These are phyloP conservation scores for Spilosoma lubricipeda DNA, from an alignment of 2,888 invertebrate genomes.

Conservation along the genomic window DNA sequence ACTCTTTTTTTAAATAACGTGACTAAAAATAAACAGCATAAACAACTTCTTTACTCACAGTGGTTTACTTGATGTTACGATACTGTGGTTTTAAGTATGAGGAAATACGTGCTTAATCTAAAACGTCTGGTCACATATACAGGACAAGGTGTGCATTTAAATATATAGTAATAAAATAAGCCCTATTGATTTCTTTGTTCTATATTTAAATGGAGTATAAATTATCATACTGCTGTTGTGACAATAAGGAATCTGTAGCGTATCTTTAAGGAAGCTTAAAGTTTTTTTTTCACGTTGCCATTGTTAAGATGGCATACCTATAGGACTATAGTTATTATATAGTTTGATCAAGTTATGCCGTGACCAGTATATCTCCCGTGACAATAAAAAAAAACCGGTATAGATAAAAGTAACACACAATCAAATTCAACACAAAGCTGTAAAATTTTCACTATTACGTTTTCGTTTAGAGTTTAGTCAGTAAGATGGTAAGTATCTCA, in stretches of 20 bases:
- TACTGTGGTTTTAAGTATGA: conserved; percentile 1
- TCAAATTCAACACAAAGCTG: too few relatives aligned
- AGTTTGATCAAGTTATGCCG: too few relatives aligned
- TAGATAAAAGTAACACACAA: too few relatives aligned
- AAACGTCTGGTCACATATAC: conserved; percentile 30
- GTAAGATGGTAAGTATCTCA: too few relatives aligned
- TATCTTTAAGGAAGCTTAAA: conserved; percentile 2
- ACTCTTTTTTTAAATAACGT: background rate
- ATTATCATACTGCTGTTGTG: background rate
- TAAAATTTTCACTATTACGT: too few relatives aligned
- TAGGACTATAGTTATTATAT: background rate
- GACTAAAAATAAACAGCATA: background rate
- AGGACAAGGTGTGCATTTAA: conserved; percentile 37
- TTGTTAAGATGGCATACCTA: too few relatives aligned
- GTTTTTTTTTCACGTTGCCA: background rate
- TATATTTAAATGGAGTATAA: background rate
- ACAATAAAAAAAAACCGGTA: too few relatives aligned
- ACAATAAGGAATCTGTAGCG: background rate
- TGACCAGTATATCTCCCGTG: too few relatives aligned
- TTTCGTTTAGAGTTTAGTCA: too few relatives aligned
- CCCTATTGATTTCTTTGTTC: conserved; percentile 7
- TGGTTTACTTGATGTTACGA: background rate
- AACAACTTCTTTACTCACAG: background rate
- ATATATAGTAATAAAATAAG: background rate
- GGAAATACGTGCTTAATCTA: conserved; percentile 28